phyloP scores from a whole-genome alignment of 2,888 invertebrate species.

The Zele albiditarsus region DNA sequence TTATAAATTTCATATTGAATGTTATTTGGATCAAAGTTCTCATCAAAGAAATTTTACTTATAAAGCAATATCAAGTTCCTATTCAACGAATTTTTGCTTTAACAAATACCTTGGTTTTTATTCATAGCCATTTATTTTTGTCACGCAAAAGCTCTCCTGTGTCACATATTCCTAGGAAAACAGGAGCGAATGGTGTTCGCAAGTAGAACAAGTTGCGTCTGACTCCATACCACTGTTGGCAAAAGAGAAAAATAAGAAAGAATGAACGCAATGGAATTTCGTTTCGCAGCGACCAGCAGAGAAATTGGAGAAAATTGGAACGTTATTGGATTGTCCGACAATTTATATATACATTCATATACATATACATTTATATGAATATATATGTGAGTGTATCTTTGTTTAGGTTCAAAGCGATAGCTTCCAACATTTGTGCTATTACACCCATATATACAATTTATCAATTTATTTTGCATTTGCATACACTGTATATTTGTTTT shows the following conservation, averaged over 20 bases:
- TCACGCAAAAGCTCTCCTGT: too few species aligned
- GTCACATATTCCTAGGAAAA: too few species aligned
- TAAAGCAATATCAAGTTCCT: too few species aligned
- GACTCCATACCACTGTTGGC: background rate
- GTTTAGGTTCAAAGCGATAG: background rate
- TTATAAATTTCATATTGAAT: too few species aligned
- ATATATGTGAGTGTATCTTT: background rate
- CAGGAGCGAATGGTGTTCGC: background rate
- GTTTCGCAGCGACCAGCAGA: background rate
- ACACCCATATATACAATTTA: background rate
- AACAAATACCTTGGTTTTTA: too few species aligned
- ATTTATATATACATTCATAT: background rate
- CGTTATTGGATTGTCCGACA: conserved; percentile 17
- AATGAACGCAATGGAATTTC: background rate
- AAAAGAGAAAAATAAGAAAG: background rate
- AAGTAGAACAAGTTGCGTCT: conserved; percentile 4
- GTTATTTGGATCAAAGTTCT: too few species aligned
- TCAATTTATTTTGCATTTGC: background rate
- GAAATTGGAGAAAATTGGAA: conserved; percentile 14
- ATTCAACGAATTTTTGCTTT: too few species aligned
- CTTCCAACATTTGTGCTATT: background rate
- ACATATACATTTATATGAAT: background rate
- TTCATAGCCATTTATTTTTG: too few species aligned
- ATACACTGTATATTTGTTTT: background rate
- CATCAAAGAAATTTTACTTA: too few species aligned